Evolutionary conservation across 1,140 invertebrate species (phyloP).

Genomic region (Micrasema longulum): DNA sequence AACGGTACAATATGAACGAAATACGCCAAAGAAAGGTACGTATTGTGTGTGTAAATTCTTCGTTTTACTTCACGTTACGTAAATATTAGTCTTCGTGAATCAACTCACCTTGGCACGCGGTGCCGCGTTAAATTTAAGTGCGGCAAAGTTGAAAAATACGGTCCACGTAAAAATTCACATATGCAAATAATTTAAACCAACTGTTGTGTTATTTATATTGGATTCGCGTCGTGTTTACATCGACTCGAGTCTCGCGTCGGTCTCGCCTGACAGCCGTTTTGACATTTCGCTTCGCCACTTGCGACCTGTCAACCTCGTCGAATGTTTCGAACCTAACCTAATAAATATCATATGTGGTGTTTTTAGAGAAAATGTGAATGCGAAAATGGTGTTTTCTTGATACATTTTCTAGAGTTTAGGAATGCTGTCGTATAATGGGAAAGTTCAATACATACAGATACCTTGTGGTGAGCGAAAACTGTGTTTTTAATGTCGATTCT

Average conservation of each 20-base stretch:
- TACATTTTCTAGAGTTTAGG: slow-evolving; percentile 18
- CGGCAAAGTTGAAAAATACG: slow-evolving; percentile 1
- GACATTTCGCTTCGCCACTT: slow-evolving; percentile 12
- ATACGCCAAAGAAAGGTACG: slow-evolving; percentile 48
- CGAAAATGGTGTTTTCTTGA: slow-evolving; percentile 18
- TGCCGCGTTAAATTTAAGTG: slow-evolving; percentile 3
- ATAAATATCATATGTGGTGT: neutral
- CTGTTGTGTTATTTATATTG: neutral
- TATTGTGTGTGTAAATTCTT: neutral
- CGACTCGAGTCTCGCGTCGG: no score
- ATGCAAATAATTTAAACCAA: slow-evolving; percentile 2
- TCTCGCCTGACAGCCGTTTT: no score
- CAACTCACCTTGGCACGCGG: slow-evolving; percentile 18
- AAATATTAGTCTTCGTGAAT: slow-evolving; percentile 8
- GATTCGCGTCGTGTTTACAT: no score
- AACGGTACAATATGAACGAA: slow-evolving; percentile 39
- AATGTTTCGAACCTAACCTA: slow-evolving; percentile 26
- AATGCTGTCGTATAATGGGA: slow-evolving; percentile 61
- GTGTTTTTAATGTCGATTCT: neutral
- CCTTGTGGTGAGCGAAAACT: slow-evolving; percentile 62
- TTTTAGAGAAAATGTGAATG: neutral
- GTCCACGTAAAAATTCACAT: slow-evolving; percentile 12
- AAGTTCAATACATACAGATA: slow-evolving; percentile 68
- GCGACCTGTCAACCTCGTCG: slow-evolving; percentile 17
- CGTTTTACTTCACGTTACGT: slow-evolving; percentile 15